Evolutionary conservation across 2,888 invertebrate species (phyloP), one percentile per base, ranked within the genome.

Genomic region (Margaritifera margaritifera): DNA sequence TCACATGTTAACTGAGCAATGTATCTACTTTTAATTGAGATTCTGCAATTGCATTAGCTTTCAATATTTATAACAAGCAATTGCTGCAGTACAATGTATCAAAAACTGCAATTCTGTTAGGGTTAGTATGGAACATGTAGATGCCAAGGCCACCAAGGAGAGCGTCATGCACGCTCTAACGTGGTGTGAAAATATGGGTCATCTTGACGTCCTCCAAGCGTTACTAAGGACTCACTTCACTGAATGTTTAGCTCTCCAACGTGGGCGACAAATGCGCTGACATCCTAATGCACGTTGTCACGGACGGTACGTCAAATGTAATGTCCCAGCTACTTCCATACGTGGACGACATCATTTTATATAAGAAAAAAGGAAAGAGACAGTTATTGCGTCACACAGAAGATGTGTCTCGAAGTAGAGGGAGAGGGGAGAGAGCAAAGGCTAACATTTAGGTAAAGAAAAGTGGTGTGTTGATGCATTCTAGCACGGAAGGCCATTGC

Each of bases 401-500:
- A 79, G 54, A 59, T 79, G 22, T 78, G 74, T 31, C 52, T 50
- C 27, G 77, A 75, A 6, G 65, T 77, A 4, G 71, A 71, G 15
- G 56, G 62, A 11, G 74, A 31, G 31, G 6, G 20, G 62, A 78
- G 19, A 54, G 54, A 2, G 24, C 61, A 15, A 63, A 71, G 3
- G 71, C 75, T 11, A 57, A 67, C 11, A 27, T 63, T 27, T 56
- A 77, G 18, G 52, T 70, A 19, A 20, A 67, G 20, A 63, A 66
- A 53, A 75, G 79, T 25, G 80, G 72, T 0, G 71, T 55, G 67
- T 70, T 18, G 72, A 77, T 62, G 55, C 27, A 8, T 59, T n/a
- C 4, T 72, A 64, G 20, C 67, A 75, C 19, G 79, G 80, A 25
- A 75, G 68, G 59, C 79, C 77, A 18, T 42, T 79, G 31, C 42